Conservation (phyloP, 2,113 vertebrate species). For the Acrocephalus arundinaceus region DNA sequence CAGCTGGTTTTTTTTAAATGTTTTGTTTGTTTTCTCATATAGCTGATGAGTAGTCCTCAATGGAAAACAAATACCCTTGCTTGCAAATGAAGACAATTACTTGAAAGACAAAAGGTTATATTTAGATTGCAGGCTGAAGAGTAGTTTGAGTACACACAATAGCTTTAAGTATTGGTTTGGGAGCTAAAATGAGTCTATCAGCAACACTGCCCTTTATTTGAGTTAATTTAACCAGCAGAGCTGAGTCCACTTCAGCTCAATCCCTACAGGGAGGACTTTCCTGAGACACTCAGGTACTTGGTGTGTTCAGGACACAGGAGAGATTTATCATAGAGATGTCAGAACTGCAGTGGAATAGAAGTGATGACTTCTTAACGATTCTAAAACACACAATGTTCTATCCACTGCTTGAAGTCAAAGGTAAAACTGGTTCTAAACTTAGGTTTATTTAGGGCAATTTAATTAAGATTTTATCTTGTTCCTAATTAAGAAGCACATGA, state of each 20-base stretch:
- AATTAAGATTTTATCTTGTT: constrained; percentile 12
- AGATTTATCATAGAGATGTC: neutral
- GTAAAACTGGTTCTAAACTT: neutral
- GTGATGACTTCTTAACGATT: neutral
- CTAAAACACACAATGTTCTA: neutral
- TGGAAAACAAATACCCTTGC: neutral
- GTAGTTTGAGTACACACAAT: neutral
- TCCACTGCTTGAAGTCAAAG: neutral
- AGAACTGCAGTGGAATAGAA: neutral
- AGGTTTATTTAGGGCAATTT: neutral
- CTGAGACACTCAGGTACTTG: neutral
- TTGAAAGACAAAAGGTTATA: neutral
- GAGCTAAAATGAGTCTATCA: neutral
- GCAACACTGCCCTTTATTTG: neutral
- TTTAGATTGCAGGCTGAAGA: neutral
- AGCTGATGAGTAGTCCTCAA: neutral
- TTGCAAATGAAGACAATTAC: neutral
- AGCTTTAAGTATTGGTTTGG: neutral
- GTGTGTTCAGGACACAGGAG: neutral
- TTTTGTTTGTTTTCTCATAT: neutral
- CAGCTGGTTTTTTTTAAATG: neutral
- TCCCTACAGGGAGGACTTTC: neutral
- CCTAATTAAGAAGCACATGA: neutral
- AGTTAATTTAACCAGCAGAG: neutral
- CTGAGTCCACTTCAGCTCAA: neutral